phyloP scores from a whole-genome alignment of 1,140 invertebrate genomes.

The Heliothis subflexa region DNA sequence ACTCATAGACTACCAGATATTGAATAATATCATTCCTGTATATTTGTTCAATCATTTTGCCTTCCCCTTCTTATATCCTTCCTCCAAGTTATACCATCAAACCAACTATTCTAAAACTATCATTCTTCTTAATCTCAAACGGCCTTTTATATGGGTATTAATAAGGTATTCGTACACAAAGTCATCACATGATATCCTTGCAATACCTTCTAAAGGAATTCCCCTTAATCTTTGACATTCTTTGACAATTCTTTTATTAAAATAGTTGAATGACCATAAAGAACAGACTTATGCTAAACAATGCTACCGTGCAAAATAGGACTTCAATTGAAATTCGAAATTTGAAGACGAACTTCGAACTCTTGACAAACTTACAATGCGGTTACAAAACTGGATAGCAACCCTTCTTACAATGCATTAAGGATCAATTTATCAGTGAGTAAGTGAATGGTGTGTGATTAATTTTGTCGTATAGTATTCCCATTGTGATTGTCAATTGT shows the following conservation, averaged over 20 bases:
- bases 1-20: no score
- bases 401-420: not conserved
- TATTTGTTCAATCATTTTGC: no score
- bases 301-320: conserved; percentile 43
- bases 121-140: not conserved
- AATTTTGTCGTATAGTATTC: conserved; percentile 28
- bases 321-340: conserved; percentile 24
- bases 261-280: conserved; percentile 43
- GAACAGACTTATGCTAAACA: conserved; percentile 27
- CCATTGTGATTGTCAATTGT: conserved; percentile 37
- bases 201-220: not conserved
- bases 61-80: no score
- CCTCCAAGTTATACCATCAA: no score
- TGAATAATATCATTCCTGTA: no score
- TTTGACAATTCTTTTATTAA: conserved; percentile 34
- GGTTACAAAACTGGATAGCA: not conserved
- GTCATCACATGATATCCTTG: not conserved
- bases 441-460: not conserved
- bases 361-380: conserved; percentile 13
- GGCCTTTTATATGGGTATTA: not conserved
- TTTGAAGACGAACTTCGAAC: conserved; percentile 12
- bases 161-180: not conserved
- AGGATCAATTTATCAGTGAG: not conserved
- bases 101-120: no score
- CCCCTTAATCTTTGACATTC: conserved; percentile 1